These are phyloP conservation scores for Peromyscus maniculatus DNA, from an alignment of 2,113 vertebrate species.

Conservation along the genomic window DNA sequence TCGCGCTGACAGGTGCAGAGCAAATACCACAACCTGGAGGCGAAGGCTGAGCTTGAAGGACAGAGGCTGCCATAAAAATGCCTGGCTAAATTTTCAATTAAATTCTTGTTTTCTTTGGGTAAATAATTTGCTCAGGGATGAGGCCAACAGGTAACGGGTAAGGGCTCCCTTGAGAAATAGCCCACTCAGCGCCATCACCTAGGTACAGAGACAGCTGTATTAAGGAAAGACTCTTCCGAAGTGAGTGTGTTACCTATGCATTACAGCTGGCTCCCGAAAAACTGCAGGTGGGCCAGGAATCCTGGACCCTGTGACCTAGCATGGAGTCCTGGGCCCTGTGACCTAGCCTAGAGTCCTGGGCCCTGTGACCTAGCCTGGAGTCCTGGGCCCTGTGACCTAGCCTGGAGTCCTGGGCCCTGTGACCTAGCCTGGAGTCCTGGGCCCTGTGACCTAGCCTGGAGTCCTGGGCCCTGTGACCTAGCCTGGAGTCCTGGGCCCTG, in stretches of 20 bases:
- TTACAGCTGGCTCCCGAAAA: background rate
- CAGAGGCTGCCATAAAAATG: background rate
- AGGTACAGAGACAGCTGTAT: background rate
- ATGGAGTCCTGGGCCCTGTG: background rate
- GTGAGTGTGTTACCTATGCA: background rate
- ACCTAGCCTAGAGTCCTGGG: rapidly evolving
- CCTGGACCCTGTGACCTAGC: rapidly evolving
- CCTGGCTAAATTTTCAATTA: background rate
- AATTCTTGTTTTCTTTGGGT: slow-evolving; percentile 26
- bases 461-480: background rate
- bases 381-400: background rate
- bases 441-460: background rate
- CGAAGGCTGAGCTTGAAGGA: background rate
- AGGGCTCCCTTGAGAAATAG: background rate
- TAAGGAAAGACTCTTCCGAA: background rate
- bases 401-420: background rate
- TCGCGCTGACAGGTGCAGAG: background rate
- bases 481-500: background rate
- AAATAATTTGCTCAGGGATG: slow-evolving; percentile 26
- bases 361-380: background rate
- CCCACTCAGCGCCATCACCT: background rate
- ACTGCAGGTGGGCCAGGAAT: background rate
- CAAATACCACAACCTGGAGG: background rate
- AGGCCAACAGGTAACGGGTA: background rate
- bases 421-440: background rate